Evolutionary conservation across 2,888 invertebrate genomes (phyloP).

Genomic region (Ormyrus nitidulus): DNA sequence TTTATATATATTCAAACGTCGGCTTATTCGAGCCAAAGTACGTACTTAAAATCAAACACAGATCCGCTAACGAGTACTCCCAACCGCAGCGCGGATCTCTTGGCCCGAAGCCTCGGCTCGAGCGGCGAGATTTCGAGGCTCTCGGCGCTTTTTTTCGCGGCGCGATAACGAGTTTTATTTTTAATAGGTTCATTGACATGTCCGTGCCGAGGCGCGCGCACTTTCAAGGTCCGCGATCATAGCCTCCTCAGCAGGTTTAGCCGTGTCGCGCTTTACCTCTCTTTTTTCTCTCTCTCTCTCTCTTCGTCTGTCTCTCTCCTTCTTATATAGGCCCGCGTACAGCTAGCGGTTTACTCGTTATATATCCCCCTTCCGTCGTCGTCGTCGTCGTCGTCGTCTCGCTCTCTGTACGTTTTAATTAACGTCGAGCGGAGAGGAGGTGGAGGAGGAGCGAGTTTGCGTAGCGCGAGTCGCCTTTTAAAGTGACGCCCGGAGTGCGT

Average conservation of each 20-base stretch:
- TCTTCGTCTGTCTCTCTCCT: conserved; percentile 5
- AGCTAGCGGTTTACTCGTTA: conserved; percentile 49
- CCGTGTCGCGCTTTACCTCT: conserved; percentile 44
- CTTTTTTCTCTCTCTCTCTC: conserved; percentile 3
- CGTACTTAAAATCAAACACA: no score
- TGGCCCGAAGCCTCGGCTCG: no score
- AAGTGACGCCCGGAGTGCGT: conserved; percentile 7
- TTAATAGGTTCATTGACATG: conserved; percentile 68
- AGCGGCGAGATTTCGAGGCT: background rate
- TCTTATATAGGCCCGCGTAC: conserved; percentile 27
- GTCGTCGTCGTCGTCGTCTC: conserved; percentile 21
- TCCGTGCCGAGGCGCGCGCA: conserved; percentile 59
- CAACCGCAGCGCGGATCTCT: no score
- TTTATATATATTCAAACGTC: no score
- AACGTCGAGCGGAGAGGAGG: conserved; percentile 2
- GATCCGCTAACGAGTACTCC: no score
- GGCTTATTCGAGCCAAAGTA: no score
- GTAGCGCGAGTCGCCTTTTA: conserved; percentile 21
- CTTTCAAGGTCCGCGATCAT: conserved; percentile 69
- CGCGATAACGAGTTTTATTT: conserved; percentile 49
- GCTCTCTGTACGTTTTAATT: conserved; percentile 43
- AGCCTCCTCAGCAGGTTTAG: conserved; percentile 60
- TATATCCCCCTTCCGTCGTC: background rate
- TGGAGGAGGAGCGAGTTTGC: background rate
- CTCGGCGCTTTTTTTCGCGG: background rate